A percentile compares a stretch with the other conserved stretches of the same genome.
These are phyloP conservation scores for Ophioninae sp. DNA, from an alignment of 2,888 invertebrate species.

Conservation along the genomic window DNA sequence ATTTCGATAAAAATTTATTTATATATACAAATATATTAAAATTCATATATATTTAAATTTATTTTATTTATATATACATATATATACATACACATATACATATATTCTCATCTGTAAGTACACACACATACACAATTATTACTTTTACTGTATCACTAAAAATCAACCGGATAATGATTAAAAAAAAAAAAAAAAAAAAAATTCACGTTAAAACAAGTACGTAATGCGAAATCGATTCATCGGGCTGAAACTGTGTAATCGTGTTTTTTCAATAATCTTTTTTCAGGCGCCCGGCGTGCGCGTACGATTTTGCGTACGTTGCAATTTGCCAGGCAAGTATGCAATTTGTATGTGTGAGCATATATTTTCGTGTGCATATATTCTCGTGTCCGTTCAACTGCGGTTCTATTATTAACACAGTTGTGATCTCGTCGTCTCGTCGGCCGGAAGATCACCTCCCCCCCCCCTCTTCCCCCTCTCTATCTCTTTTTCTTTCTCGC, in stretches of 20 bases:
- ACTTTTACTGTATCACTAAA: background rate
- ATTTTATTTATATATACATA: too few species aligned
- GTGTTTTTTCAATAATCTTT: slow-evolving; percentile 1
- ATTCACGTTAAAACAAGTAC: background rate
- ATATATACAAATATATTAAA: too few species aligned
- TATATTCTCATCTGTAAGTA: background rate
- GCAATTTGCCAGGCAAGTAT: slow-evolving; percentile 71
- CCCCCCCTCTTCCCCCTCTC: slow-evolving; percentile 21
- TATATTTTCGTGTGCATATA: slow-evolving; percentile 2
- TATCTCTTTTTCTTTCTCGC: slow-evolving; percentile 42
- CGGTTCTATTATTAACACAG: slow-evolving; percentile 62
- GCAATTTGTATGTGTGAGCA: slow-evolving; percentile 6
- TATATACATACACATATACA: too few species aligned
- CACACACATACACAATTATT: background rate
- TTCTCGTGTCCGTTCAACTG: slow-evolving; percentile 57
- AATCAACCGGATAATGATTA: background rate
- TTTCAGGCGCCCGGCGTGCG: background rate
- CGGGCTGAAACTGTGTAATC: background rate
- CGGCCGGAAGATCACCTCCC: slow-evolving; percentile 47
- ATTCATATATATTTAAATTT: too few species aligned
- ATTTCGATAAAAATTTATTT: too few species aligned
- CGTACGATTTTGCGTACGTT: slow-evolving; percentile 56
- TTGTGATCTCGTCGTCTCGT: slow-evolving; percentile 54
- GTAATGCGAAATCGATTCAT: background rate
- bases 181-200: too few species aligned